Evolutionary conservation across 2,113 vertebrate genomes (phyloP), one percentile per base, ranked within the genome.

Genomic region (Chrysochloris asiatica): DNA sequence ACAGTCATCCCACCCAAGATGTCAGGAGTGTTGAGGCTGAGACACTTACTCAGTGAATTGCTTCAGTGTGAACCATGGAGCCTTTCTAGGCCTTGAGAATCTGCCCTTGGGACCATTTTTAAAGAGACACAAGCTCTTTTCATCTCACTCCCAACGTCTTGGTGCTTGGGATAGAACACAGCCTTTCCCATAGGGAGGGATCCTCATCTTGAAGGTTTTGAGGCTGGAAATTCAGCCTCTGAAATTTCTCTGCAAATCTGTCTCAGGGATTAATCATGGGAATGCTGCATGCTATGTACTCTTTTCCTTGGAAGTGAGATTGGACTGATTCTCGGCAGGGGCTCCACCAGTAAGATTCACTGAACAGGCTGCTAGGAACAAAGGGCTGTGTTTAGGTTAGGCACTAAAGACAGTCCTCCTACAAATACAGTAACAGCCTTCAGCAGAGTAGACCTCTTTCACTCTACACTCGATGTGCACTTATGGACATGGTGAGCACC

Each of bases 271-370:
- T 7, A 6, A n/a, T 2, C 14, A 48, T 22, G 36, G 52, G 38
- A 76, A 43, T 59, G 33, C 43, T 2, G 0, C 1, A 1, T n/a
- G 41, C 26, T 5, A 14, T 6, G 4, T 14, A 48, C 33, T 48
- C 80, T 56, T 36, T 41, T 61, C 52, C 24, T 63, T 5, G 1
- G 76, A 88, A 4, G 52, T 14, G 16, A 59, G 26, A 50, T 16
- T 36, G 4, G 10, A 8, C 16, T 17, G 21, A 8, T 33, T 54
- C 19, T 84, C 28, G 84, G 33, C 22, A 88, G 69, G 21, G 22
- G 47, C 33, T 21, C 12, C 26, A n/a, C 12, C 26, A n/a, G n/a
- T 33, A 50, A 63, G 22, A 14, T 21, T 59, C 77, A 11, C 28
- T 36, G 13, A 33, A 16, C 3, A 77, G 67, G 33, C 21, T 21